phyloP scores from a whole-genome alignment of 1,140 invertebrate genomes.

The Lucilia sericata region DNA sequence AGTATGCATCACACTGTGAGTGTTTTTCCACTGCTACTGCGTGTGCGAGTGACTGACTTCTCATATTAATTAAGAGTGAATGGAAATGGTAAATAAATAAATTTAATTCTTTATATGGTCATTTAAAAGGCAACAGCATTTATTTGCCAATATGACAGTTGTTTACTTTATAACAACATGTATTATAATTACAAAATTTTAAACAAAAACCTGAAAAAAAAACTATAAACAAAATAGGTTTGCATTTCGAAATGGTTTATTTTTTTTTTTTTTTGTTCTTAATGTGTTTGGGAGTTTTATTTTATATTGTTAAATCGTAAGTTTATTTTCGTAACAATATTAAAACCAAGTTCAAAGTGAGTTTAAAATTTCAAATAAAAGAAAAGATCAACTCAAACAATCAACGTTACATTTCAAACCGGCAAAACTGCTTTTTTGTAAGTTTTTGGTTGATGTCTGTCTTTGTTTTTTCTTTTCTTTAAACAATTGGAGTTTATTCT shows the following conservation, averaged over 20 bases:
- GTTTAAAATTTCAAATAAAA: neutral
- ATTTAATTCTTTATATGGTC: neutral
- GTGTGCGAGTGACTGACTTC: neutral
- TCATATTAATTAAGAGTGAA: neutral
- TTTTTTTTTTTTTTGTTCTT: neutral
- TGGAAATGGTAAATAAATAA: conserved; percentile 3
- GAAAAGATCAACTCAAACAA: neutral
- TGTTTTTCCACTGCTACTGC: neutral
- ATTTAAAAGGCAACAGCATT: neutral
- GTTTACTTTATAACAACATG: neutral
- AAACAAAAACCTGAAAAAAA: too few relatives aligned
- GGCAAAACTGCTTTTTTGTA: neutral
- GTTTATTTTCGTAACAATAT: neutral
- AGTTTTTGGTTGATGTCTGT: neutral
- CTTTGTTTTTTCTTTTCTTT: neutral
- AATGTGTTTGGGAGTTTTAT: neutral
- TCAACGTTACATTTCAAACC: conserved; percentile 14
- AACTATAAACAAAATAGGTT: too few relatives aligned
- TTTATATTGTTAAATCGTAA: neutral
- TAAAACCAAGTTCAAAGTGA: neutral
- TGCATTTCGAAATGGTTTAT: neutral
- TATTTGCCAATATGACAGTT: neutral
- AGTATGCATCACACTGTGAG: neutral
- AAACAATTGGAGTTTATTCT: conserved; percentile 7
- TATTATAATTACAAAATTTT: too few relatives aligned